Base-by-base conservation (phyloP, 2,797 vertebrate genomes). In the Sandelia bainsii region DNA sequence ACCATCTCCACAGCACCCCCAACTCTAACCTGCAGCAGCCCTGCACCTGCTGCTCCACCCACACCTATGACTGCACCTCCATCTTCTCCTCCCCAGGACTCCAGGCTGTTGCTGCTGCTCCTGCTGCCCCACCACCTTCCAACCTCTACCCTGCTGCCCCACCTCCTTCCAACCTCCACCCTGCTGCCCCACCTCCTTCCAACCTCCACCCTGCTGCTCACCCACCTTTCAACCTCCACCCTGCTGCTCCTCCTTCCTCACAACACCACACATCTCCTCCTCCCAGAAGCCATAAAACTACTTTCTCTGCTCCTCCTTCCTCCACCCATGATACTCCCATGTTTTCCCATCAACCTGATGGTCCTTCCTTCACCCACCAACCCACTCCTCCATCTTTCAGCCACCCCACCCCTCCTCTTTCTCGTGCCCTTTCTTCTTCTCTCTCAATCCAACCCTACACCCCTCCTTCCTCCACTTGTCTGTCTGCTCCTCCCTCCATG, bases 1-100 rank as follows among this genome's bases (percentile, higher is more conserved):
- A 66, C 53, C 87, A 86, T 61, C 82, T 90, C 68, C 94, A 94
- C 78, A 96, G 96, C 84, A 93, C 95, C 29, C 95, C 95, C 12
- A 69, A 94, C 75, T 86, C 87, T 64, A 76, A 94, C 64, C 88
- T 92, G 32, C 77, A 77, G 58, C 82, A 68, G 46, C 81, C 59
- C 9, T 93, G 87, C 17, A 72, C 23, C 91, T 97, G 96, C 85
- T 95, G 82, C 78, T 87, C 91, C 57, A 59, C 89, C 86, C 93
- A 92, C 22, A 70, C 83, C 57, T 86, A 91, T 59, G 86, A 85
- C 16, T 17, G 90, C 76, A 90, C 95, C 81, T 8, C 94, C 77
- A 84, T 88, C 44, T 52, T 61, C 45, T 44, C 81, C 72, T 81
- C 83, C 1, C 52, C 83, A 0, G 52, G n/a, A 32, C 52, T 45